phyloP scores from a whole-genome alignment of 1,140 invertebrate species.

The Bemisia tabaci region DNA sequence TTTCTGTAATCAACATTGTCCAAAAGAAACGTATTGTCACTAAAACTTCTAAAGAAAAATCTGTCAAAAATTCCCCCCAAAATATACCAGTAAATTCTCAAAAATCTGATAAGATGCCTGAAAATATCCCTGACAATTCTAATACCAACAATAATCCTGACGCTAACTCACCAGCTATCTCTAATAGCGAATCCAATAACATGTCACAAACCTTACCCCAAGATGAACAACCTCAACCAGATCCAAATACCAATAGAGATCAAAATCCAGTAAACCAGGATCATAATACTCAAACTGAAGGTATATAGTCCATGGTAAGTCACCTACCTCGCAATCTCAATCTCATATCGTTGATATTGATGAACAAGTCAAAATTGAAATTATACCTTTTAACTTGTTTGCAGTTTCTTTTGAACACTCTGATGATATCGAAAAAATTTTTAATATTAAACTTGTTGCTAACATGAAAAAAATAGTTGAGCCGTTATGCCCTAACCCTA shows the following conservation, averaged over 20 bases:
- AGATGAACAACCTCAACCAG: too few relatives aligned
- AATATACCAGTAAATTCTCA: neutral
- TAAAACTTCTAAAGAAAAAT: neutral
- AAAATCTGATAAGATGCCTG: neutral
- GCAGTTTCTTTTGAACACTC: neutral
- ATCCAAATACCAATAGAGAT: too few relatives aligned
- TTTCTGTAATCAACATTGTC: neutral
- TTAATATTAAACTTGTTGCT: neutral
- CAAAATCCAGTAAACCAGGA: neutral
- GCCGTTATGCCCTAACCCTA: neutral
- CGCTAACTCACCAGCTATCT: neutral
- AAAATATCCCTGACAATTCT: neutral
- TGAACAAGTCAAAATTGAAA: neutral
- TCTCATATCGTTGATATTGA: too few relatives aligned
- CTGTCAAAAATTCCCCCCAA: neutral
- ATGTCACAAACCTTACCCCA: too few relatives aligned
- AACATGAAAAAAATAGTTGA: neutral
- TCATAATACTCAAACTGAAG: too few relatives aligned
- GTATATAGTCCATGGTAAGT: too few relatives aligned
- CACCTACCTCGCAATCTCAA: too few relatives aligned
- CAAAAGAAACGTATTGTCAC: neutral
- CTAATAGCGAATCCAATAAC: too few relatives aligned
- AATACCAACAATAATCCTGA: neutral
- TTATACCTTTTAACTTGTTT: neutral
- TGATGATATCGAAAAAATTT: neutral